Evolutionary conservation across 1,140 invertebrate species (phyloP), one percentile per base, ranked within the genome.

Genomic region (Diachasma alloeum): DNA sequence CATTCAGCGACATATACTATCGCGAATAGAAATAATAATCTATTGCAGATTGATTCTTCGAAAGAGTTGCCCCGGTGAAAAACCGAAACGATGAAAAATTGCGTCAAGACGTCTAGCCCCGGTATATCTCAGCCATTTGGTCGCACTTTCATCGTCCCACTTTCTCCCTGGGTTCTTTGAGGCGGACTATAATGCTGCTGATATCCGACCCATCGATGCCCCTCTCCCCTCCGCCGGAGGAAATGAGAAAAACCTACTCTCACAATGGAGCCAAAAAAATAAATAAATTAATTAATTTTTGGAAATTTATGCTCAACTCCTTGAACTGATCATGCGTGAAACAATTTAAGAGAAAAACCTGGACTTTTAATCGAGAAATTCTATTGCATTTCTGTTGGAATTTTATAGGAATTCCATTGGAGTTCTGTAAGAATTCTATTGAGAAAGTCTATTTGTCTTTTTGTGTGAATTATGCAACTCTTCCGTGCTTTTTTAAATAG

Each of bases 141-240:
- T 88, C 86, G 83, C 86, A 89, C 87, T 89, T 88, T 89, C 87
- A 86, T 89, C 86, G 87, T 87, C 87, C 87, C 82, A 89, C 87
- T 89, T 88, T 89, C 87, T 87, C 86, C 82, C 13, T 42, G 66
- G 59, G 59, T 68, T 68, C 66, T 39, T 36, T n/a, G 36, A 68
- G 31, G 39, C 36, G 36, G 13, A 66, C 22, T 19, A 68, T 26
- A 63, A 56, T 56, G 19, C 48, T 22, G 11, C 59, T 26, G 59
- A 63, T 63, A 63, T 31, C 13, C 19, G 10, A 63, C 24, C 22
- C 59, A 63, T 63, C 24, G 22, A 26, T 26, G 22, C 53, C 59
- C n/a, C 48, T 19, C n/a, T 19, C 48, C 48, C n/a, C 15, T 17
- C n/a, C n/a, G n/a, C 15, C 17, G n/a, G 17, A n/a, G 15, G 9